Evolutionary conservation across 2,888 invertebrate species (phyloP), one percentile per base, ranked within the genome.

Genomic region (Polyploca ridens): DNA sequence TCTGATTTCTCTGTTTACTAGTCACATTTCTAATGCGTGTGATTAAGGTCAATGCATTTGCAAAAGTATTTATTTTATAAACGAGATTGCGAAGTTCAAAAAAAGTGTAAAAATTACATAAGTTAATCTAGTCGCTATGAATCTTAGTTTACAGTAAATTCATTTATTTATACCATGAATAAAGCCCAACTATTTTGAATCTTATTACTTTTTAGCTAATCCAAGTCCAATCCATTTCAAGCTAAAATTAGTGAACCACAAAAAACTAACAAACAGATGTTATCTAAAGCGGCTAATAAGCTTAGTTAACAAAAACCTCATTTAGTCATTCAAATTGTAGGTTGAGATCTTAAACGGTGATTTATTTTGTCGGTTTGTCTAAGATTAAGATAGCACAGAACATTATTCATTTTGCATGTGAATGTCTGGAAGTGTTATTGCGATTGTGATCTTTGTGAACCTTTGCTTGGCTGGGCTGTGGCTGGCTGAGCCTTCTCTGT

Each of bases 11-110:
- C 78, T 79, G 76, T 81, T 80, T 84, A 73, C 77, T 71, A 78
- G 81, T 73, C 74, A 78, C 84, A 83, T 85, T 86, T 85, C 86
- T 83, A 85, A 79, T 82, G 82, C 79, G 78, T 83, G 85, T 84
- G 82, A 87, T 87, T 85, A 87, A 78, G 87, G 87, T 85, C 81
- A 86, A 54, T 19, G 54, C 54, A 54, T 54, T 54, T 19, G 54
- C 19, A n/a, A 54, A 54, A 54, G 54, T 54, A 19, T 8, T 8
- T 41, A 41, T 41, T 41, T 54, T 14, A 14, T 49, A 7, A 35
- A 62, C 5, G 16, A 38, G 13, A 62, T 33, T 62, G 35, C 16
- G 33, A 33, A 16, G 35, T n/a, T 27, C 14, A n/a, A n/a, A n/a
- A n/a, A n/a, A n/a, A n/a, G 11, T 5, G 33, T 10, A 0, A 35